phyloP scores from a whole-genome alignment of 2,888 invertebrate species.

The Pilophorus perplexus region DNA sequence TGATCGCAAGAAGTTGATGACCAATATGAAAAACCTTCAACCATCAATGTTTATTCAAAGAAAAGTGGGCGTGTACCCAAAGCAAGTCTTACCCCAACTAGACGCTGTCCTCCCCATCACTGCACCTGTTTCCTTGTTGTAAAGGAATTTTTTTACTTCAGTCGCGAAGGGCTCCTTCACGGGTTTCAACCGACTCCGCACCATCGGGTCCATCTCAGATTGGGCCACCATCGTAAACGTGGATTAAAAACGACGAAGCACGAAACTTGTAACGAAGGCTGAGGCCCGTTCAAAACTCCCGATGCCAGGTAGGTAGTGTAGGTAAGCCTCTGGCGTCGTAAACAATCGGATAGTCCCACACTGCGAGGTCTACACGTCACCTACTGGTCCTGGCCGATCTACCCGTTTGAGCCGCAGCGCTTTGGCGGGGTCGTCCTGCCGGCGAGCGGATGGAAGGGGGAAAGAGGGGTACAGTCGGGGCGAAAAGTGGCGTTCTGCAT shows the following conservation, averaged over 20 bases:
- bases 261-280: too few relatives aligned
- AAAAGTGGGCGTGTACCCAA: slow-evolving; percentile 43
- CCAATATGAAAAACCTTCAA: background rate
- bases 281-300: too few relatives aligned
- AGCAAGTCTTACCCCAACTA: slow-evolving; percentile 76
- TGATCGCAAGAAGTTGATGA: slow-evolving; percentile 10
- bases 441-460: too few relatives aligned
- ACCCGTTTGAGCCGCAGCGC: background rate
- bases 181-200: slow-evolving; percentile 29
- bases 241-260: too few relatives aligned
- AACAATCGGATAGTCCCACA: slow-evolving; percentile 11
- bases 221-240: slow-evolving; percentile 29
- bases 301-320: too few relatives aligned
- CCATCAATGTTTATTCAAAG: background rate
- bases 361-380: slow-evolving; percentile 25
- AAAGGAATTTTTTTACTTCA: slow-evolving; percentile 63
- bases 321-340: too few relatives aligned
- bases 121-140: slow-evolving; percentile 70
- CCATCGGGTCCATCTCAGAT: slow-evolving; percentile 32
- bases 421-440: background rate
- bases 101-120: slow-evolving; percentile 73
- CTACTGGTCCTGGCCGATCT: slow-evolving; percentile 5
- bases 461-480: slow-evolving; percentile 8
- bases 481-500: background rate
- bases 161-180: slow-evolving; percentile 40